phyloP scores from a whole-genome alignment of 2,113 vertebrate species.

The Myotis lucifugus region DNA sequence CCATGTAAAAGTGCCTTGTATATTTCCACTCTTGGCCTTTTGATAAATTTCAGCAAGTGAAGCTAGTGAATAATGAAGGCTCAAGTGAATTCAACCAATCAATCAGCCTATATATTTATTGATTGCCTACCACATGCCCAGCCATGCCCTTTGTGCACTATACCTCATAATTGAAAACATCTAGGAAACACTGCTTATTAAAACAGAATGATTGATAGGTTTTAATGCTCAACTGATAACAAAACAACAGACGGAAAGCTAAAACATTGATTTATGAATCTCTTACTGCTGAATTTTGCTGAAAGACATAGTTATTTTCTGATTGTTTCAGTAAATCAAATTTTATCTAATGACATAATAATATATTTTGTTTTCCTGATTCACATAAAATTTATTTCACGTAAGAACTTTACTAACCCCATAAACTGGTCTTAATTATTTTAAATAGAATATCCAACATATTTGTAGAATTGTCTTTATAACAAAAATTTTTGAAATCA shows the following conservation, averaged over 20 bases:
- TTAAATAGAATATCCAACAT: not conserved
- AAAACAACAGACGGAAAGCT: slow-evolving; percentile 53
- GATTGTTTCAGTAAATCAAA: slow-evolving; percentile 76
- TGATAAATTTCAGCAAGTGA: slow-evolving; percentile 22
- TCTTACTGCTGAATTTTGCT: slow-evolving; percentile 71
- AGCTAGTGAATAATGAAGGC: not conserved
- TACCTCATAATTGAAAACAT: not conserved
- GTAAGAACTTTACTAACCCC: not conserved
- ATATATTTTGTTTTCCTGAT: slow-evolving; percentile 40
- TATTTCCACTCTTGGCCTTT: not conserved
- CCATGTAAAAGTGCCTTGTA: not conserved
- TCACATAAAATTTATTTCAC: slow-evolving; percentile 33
- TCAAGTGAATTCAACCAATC: not conserved
- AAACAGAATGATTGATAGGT: slow-evolving; percentile 50
- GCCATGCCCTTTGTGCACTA: not conserved
- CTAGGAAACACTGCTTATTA: slow-evolving; percentile 49
- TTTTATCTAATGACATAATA: slow-evolving; percentile 75
- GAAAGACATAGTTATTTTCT: slow-evolving; percentile 72
- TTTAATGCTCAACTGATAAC: slow-evolving; percentile 46
- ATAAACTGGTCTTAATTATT: not conserved
- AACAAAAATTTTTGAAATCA: slow-evolving; percentile 2
- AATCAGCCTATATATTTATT: not conserved
- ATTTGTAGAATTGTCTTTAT: not conserved
- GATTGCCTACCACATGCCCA: not conserved
- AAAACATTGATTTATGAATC: slow-evolving; percentile 73